Conservation (phyloP, 2,113 vertebrate species). For the Nicator chloris region DNA sequence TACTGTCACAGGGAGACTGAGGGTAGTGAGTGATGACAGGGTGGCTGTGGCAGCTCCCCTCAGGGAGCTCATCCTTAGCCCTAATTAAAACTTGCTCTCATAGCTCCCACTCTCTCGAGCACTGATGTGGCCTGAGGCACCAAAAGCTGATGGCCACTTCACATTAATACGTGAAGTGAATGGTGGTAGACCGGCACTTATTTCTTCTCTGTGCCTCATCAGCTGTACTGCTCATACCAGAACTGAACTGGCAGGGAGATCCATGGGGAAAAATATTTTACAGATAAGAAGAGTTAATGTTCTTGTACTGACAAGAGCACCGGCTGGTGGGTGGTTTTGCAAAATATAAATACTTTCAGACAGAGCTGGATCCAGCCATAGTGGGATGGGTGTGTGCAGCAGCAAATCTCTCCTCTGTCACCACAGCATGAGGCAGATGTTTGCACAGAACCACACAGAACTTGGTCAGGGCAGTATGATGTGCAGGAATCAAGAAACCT, state of each 20-base stretch:
- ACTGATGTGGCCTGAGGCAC: neutral
- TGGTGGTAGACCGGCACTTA: neutral
- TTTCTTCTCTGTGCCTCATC: neutral
- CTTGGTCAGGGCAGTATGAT: neutral
- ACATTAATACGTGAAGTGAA: rapidly evolving
- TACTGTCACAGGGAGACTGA: too few relatives aligned
- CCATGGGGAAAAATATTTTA: neutral
- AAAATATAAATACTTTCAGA: neutral
- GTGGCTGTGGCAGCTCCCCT: neutral
- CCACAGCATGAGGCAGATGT: neutral
- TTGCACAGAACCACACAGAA: neutral
- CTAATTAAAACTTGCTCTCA: neutral
- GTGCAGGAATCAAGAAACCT: neutral
- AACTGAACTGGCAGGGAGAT: neutral
- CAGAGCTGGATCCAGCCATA: neutral
- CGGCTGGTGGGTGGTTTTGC: neutral
- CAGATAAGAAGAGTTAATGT: neutral
- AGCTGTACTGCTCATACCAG: neutral
- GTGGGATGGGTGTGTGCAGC: neutral
- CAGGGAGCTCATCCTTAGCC: neutral
- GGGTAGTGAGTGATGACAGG: neutral
- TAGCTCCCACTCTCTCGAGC: neutral
- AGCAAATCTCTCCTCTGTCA: neutral
- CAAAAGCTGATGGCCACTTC: neutral
- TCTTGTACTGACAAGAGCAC: neutral